phyloP scores from a whole-genome alignment of 2,797 vertebrate species.

The Clarias pachynema region DNA sequence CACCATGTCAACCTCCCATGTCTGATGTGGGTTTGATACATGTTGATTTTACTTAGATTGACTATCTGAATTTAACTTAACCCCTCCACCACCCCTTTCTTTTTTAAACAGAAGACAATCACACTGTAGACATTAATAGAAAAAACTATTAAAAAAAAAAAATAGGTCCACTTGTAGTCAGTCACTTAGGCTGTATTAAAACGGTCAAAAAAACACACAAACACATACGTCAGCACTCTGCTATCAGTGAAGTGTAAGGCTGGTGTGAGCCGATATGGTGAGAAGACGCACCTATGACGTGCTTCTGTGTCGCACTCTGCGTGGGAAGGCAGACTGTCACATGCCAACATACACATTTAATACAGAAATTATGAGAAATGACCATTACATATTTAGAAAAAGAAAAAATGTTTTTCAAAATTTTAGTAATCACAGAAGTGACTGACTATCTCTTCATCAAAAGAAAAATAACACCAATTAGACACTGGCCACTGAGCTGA shows the following conservation, averaged over 20 bases:
- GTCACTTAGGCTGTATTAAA: constrained; percentile 2
- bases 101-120: neutral
- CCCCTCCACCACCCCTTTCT: neutral
- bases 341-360: constrained; percentile 2
- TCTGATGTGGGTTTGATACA: neutral
- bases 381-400: no score
- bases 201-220: constrained; percentile 26
- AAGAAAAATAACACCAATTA: neutral
- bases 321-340: constrained; percentile 34
- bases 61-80: neutral
- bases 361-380: neutral
- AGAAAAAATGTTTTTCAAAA: neutral
- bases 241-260: constrained; percentile 70
- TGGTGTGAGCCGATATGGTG: constrained; percentile 72
- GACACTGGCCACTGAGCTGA: neutral
- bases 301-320: constrained; percentile 29
- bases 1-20: neutral
- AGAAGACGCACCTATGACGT: constrained; percentile 33
- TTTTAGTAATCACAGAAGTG: neutral
- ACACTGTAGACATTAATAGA: neutral
- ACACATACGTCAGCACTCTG: constrained; percentile 46
- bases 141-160: neutral
- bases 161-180: constrained; percentile 5
- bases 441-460: neutral
- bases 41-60: neutral